These are phyloP conservation scores for Anolis apletophallus DNA, from an alignment of 2,797 vertebrate genomes.

Conservation along the genomic window DNA sequence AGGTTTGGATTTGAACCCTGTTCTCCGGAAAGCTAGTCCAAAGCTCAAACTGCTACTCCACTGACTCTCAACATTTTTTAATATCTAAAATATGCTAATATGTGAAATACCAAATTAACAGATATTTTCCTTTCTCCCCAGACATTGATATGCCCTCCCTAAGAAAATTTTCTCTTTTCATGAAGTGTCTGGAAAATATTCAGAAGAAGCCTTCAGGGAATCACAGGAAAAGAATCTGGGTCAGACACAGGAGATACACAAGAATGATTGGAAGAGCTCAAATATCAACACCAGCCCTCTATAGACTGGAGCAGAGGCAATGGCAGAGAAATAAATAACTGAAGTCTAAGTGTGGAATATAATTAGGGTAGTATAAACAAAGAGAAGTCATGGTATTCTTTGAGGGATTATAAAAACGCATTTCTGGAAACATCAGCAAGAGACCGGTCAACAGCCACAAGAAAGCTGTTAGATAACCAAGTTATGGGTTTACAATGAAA, in stretches of 20 bases:
- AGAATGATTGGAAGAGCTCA: neutral
- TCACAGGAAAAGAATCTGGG: neutral
- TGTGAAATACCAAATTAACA: neutral
- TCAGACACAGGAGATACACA: slow-evolving; percentile 3
- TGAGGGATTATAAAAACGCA: neutral
- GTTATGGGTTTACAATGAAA: neutral
- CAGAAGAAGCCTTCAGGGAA: slow-evolving; percentile 6
- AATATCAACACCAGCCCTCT: neutral
- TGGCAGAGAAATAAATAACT: neutral
- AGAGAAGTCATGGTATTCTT: neutral
- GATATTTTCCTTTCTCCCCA: neutral
- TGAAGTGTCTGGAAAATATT: neutral
- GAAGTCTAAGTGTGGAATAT: slow-evolving; percentile 12
- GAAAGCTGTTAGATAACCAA: slow-evolving; percentile 18
- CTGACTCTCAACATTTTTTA: too few species aligned
- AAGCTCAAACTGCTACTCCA: too few species aligned
- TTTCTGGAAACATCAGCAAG: slow-evolving; percentile 16
- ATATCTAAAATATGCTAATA: neutral
- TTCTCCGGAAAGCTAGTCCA: too few species aligned
- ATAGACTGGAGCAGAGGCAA: neutral
- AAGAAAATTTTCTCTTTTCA: neutral
- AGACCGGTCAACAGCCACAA: neutral
- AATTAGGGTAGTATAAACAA: slow-evolving; percentile 22
- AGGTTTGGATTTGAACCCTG: too few species aligned
- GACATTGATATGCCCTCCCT: neutral